These are phyloP conservation scores for Xerus rutilus DNA, from an alignment of 2,797 vertebrate genomes.

Conservation along the genomic window DNA sequence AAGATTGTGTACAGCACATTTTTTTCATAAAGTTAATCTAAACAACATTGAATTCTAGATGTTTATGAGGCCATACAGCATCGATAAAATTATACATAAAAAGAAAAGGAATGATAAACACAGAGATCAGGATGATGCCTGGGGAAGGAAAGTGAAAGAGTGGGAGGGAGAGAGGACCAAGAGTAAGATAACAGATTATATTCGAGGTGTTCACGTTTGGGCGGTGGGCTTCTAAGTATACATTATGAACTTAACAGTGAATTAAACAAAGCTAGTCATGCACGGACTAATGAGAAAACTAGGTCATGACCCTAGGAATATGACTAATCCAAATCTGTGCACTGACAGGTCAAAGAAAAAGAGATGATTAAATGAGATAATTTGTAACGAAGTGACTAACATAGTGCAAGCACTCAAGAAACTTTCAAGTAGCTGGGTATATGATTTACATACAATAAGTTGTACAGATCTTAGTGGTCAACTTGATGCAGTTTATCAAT, in stretches of 20 bases:
- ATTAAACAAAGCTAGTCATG: neutral
- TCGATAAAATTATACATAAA: neutral
- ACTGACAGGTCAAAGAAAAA: slow-evolving; percentile 8
- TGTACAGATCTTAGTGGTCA: neutral
- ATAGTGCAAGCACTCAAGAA: neutral
- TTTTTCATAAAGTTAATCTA: slow-evolving; percentile 36
- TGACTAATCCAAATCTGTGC: neutral
- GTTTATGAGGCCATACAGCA: neutral
- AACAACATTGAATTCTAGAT: neutral
- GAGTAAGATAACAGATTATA: neutral
- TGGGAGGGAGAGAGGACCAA: neutral
- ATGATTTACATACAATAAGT: neutral
- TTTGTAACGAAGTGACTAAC: neutral
- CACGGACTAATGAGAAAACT: neutral
- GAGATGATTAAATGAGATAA: neutral
- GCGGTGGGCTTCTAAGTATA: neutral
- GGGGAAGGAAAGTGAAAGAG: neutral
- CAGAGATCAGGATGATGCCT: neutral
- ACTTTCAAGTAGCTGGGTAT: neutral
- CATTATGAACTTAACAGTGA: neutral
- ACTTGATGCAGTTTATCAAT: neutral
- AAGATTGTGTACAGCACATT: neutral
- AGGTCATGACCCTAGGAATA: neutral
- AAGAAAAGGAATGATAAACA: neutral
- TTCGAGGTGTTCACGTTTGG: neutral